Evolutionary conservation across 2,888 invertebrate species (phyloP), one percentile per base, ranked within the genome.

Genomic region (Volucella inflata): DNA sequence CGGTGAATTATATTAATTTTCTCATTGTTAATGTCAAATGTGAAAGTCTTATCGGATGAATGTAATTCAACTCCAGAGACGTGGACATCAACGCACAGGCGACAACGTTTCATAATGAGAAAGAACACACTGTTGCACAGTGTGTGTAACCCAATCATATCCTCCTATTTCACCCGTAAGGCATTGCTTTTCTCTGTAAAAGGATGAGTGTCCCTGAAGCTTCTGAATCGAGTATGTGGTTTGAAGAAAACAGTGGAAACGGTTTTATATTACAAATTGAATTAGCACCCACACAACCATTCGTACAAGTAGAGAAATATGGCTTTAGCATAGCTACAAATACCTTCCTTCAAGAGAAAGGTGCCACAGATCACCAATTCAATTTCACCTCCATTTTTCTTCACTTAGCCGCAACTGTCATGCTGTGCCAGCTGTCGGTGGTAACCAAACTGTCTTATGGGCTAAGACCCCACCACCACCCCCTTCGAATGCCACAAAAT

Each of bases 201-300:
- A 53, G 51, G 72, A 72, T 64, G 62, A 36, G 14, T 42, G n/a
- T 42, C 44, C 3, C 8, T 14, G 10, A 1, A 10, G 40, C 51
- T 9, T 14, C 8, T 44, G 6, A 10, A 3, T 21, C 0, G 30
- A 6, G 6, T 14, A 2, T 30, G n/a, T 51, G 44, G 16, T 40
- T 16, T 9, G 14, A 11, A 67, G 57, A 75, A 75, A 51, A 60
- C 30, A 36, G 30, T 30, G 30, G 44, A 36, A 59, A 60, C 30
- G n/a, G 76, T 68, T 60, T 76, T 46, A 76, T 60, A 50, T 78
- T 78, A 65, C 79, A 79, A 72, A 79, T 71, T 76, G 59, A 53
- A 65, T 59, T 65, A 57, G 44, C 71, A 53, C 62, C 48, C 42
- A 17, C 46, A 65, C 50, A 53, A 14, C n/a, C n/a, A 38, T 9